phyloP scores from a whole-genome alignment of 2,113 vertebrate species.

The Chunga burmeisteri region DNA sequence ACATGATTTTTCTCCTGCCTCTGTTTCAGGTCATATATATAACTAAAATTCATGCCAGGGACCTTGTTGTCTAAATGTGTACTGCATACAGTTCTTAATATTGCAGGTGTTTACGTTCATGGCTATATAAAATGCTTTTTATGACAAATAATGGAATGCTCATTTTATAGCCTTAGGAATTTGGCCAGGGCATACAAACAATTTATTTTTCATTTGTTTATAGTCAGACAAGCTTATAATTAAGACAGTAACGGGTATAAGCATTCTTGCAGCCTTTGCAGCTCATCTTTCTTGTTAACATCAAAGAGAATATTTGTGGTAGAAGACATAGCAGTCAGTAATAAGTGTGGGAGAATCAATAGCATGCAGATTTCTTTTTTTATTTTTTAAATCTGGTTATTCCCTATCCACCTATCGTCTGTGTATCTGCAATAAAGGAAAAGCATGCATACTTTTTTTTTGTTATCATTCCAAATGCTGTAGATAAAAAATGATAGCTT shows the following conservation, averaged over 20 bases:
- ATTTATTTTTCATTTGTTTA: slow-evolving; percentile 8
- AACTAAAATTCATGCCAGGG: background rate
- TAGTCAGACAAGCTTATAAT: slow-evolving; percentile 1
- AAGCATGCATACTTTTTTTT: background rate
- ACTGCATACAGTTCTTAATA: background rate
- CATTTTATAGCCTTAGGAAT: background rate
- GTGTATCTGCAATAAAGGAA: background rate
- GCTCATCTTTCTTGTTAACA: slow-evolving; percentile 9
- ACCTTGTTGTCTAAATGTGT: background rate
- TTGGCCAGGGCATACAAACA: background rate
- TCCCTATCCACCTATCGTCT: background rate
- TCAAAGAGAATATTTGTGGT: slow-evolving; percentile 41
- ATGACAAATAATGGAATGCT: background rate
- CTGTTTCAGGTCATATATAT: background rate
- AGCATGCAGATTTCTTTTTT: background rate
- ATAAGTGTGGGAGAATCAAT: background rate
- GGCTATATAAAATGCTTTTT: background rate
- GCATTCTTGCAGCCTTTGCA: background rate
- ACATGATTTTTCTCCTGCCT: background rate
- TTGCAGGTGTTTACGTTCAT: background rate
- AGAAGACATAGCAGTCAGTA: background rate
- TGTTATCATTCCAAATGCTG: background rate
- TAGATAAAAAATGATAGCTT: background rate
- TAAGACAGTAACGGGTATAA: background rate
- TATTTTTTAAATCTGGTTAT: background rate